A percentile compares a stretch with the other conserved stretches of the same genome.
Evolutionary conservation across 2,797 vertebrate genomes (phyloP).

Genomic region (Threskiornis aethiopicus): DNA sequence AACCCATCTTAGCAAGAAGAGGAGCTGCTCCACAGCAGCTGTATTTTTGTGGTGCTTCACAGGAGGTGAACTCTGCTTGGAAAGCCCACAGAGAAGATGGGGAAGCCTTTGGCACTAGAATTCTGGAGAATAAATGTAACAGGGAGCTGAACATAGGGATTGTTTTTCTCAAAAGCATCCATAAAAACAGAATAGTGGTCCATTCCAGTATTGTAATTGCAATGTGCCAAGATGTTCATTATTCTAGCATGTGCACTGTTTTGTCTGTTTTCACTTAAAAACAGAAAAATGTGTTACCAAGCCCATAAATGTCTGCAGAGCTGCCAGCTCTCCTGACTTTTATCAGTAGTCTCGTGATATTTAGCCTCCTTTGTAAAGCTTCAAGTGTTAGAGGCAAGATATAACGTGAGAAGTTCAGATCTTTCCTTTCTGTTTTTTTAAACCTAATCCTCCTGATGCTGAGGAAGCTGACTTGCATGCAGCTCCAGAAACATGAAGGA

Average conservation of each 20-base stretch:
- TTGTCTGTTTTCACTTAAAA: conserved; percentile 60
- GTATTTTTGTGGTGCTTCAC: conserved; percentile 49
- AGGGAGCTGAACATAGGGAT: conserved; percentile 39
- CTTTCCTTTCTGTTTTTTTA: background rate
- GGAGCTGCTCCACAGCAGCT: conserved; percentile 35
- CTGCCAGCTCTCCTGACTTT: conserved; percentile 31
- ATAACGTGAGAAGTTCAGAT: background rate
- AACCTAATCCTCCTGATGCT: background rate
- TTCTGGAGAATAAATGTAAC: conserved; percentile 41
- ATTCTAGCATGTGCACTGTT: conserved; percentile 26
- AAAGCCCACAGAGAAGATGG: conserved; percentile 44
- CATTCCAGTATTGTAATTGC: conserved; percentile 60
- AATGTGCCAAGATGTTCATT: conserved; percentile 52
- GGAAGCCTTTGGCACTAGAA: conserved; percentile 36
- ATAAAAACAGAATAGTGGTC: conserved; percentile 30
- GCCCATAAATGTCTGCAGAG: conserved; percentile 41
- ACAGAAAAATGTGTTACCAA: conserved; percentile 39
- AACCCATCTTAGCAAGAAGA: background rate
- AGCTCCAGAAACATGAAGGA: background rate
- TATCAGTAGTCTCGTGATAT: conserved; percentile 29
- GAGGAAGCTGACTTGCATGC: background rate
- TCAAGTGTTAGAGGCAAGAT: background rate
- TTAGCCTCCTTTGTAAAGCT: conserved; percentile 14
- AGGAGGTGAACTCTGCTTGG: conserved; percentile 42
- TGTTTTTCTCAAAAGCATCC: conserved; percentile 57